These are phyloP conservation scores for Stenurella melanura DNA, from an alignment of 2,888 invertebrate species.

Conservation along the genomic window DNA sequence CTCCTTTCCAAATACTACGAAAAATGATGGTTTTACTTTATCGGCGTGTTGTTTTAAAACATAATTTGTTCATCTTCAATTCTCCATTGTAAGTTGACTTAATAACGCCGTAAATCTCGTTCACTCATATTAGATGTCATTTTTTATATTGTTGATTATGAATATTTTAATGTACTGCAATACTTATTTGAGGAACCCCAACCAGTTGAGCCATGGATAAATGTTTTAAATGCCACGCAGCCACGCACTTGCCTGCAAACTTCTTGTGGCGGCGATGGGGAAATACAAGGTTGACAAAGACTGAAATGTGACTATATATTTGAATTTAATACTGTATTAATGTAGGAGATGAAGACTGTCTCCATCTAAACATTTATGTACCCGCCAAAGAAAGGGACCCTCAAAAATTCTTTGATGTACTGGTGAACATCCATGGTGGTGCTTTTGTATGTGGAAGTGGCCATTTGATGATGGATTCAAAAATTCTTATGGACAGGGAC, in stretches of 20 bases:
- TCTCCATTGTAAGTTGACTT: no score
- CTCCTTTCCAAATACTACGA: no score
- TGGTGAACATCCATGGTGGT: constrained; percentile 74
- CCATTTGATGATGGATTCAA: constrained; percentile 70
- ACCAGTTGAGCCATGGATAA: constrained; percentile 77
- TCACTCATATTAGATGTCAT: no score
- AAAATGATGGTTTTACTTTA: no score
- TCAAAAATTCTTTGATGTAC: constrained; percentile 69
- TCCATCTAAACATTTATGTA: constrained; percentile 79
- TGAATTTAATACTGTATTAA: not conserved
- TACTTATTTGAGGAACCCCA: constrained; percentile 74
- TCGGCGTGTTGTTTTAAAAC: no score
- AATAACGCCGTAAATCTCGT: no score
- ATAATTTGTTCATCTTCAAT: no score
- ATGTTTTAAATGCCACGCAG: constrained; percentile 79
- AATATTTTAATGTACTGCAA: no score
- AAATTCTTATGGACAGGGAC: constrained; percentile 69
- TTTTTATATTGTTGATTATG: no score
- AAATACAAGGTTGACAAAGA: not conserved
- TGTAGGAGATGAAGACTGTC: constrained; percentile 80
- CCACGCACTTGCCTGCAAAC: constrained; percentile 67
- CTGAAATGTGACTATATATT: no score
- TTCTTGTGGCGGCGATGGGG: not conserved
- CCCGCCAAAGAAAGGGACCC: constrained; percentile 73
- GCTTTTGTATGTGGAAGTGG: constrained; percentile 72